Base-by-base conservation (phyloP, 2,797 vertebrate species). In the Darevskia mixta region DNA sequence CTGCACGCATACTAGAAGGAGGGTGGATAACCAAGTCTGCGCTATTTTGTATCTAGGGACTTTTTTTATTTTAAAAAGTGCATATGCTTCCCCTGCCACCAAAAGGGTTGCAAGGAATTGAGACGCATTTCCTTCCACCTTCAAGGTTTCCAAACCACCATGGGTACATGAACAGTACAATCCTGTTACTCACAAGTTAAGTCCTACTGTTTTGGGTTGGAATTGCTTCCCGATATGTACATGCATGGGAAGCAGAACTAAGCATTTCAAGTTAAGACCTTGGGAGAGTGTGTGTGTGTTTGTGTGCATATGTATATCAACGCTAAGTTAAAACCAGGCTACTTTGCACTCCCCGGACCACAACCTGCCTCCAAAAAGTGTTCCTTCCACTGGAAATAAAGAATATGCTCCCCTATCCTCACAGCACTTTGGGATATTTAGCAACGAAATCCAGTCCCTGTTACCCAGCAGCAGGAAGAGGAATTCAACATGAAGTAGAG, bases 1-100 rank as follows among this genome's bases (percentile, higher is more conserved):
- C 7, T 45, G 32, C 23, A 77, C 20, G 27, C 25, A 25, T 25
- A 25, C 32, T 13, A 49, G 8, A 17, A 27, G 55, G 27, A 58
- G 13, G 13, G 35, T 49, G 23, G 17, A 1, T 71, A 90, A 79
- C 79, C 93, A 86, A 92, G 91, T 90, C 87, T 0, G 1, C 64
- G 79, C 49, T 58, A 61, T 11, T 73, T 79, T n/a, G n/a, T 45
- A 49, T 43, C 25, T n/a, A 23, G 18, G 1, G 35, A 20, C 0
- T 20, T 64, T 64, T 64, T 27, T 66, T 45, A 61, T 75, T 38
- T 13, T 18, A 35, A 32, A 77, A 29, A 32, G 4, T 45, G 5
- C 67, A 73, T 58, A 66, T 78, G 49, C 38, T 66, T 66, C 66
- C 43, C 5, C 27, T 61, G 71, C 45, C 73, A 43, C 76, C 32